Evolutionary conservation across 2,797 vertebrate species (phyloP).

Genomic region (Heliangelus exortis): DNA sequence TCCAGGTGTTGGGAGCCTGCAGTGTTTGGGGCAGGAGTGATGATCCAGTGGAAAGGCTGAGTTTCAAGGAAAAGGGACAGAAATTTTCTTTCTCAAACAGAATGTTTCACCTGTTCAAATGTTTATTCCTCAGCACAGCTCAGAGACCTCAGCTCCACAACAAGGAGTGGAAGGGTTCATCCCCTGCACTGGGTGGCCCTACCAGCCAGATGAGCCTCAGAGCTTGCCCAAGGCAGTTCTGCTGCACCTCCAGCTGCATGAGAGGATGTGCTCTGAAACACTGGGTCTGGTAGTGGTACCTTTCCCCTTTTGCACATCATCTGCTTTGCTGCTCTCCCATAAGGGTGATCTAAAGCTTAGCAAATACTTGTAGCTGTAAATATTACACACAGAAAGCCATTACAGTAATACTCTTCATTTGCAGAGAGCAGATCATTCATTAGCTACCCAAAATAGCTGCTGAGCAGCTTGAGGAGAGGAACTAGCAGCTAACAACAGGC

Average conservation of each 20-base stretch:
- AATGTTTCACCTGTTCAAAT: background rate
- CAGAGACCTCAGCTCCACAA: background rate
- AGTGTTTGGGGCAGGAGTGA: background rate
- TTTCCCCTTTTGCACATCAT: background rate
- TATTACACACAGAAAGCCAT: background rate
- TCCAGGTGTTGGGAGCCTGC: background rate
- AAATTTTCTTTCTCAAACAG: background rate
- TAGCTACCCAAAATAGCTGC: background rate
- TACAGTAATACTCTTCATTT: background rate
- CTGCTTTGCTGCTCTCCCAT: background rate
- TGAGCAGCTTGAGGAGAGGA: background rate
- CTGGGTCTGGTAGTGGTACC: background rate
- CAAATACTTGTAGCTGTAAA: background rate
- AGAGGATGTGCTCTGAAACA: background rate
- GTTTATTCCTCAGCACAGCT: background rate
- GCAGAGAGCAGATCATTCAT: background rate
- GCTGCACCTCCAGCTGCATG: background rate
- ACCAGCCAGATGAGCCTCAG: background rate
- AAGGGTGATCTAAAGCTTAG: background rate
- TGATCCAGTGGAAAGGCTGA: background rate
- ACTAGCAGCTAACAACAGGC: background rate
- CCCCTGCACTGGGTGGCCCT: rapidly evolving
- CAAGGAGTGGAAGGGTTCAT: background rate
- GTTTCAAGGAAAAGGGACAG: background rate
- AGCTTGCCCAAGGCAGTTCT: too few relatives aligned